Evolutionary conservation across 2,797 vertebrate species (phyloP), one percentile per base, ranked within the genome.

Genomic region (Bradypodion pumilum): DNA sequence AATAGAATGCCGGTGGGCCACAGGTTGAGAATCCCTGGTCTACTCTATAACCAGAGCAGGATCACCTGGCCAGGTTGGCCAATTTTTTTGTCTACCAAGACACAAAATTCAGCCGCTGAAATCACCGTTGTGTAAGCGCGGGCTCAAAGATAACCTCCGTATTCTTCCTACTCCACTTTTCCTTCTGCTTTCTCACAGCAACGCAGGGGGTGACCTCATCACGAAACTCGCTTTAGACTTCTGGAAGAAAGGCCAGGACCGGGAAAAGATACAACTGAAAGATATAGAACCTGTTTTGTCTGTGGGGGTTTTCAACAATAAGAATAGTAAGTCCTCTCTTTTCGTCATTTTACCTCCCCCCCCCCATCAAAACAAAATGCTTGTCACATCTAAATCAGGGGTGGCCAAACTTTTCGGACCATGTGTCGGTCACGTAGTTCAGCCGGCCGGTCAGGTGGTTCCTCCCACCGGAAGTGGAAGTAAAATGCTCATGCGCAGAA

Each of bases 241-340:
- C 91, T 99, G 97, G 98, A 96, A 65, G 35, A 93, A 70, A 0
- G 98, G 97, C 29, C 93, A 76, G 44, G 78, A 79, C 27, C 94
- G 98, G 83, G 96, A 98, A 12, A 97, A 98, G 44, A 97, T 99
- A 15, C 89, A 96, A 87, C 95, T 99, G 81, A 97, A 93, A 84
- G 97, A 99, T 87, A 87, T 99, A 83, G 98, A 99, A 82, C 87
- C 78, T 0, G 65, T 87, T 0, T 90, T 99, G 1, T 97, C 97
- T 0, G 82, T 98, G 0, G 95, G 97, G 0, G 97, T 98, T 85
- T 99, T 98, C 95, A 99, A 99, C 93, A 98, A 98, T 89, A 97
- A 96, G 81, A 94, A 97, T 19, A 99, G 98, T 99, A 93, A 95
- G 98, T 96, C n/a, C n/a, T n/a, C n/a, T n/a, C n/a, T n/a, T n/a